A percentile compares a stretch with the other conserved stretches of the same genome.
Conservation (phyloP, 2,888 invertebrate species). For the Fabriciana adippe region DNA sequence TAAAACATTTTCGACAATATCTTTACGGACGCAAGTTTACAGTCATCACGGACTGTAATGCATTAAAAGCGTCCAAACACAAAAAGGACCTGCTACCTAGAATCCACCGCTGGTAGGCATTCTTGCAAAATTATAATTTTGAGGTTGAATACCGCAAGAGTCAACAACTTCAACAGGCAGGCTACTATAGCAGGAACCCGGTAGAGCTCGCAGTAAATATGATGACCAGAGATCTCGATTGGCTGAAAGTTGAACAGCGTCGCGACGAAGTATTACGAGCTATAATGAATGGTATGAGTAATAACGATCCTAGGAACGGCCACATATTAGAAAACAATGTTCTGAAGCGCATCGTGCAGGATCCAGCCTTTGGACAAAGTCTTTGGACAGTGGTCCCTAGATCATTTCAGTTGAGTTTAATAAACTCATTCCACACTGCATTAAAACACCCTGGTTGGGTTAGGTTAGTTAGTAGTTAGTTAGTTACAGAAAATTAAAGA, state of each 20-base stretch:
- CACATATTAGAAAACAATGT: slow-evolving; percentile 24
- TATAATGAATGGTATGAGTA: not conserved
- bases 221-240: not conserved
- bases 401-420: slow-evolving; percentile 29
- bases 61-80: slow-evolving; percentile 46
- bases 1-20: slow-evolving; percentile 48
- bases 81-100: slow-evolving; percentile 46
- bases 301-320: not conserved
- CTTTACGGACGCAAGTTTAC: slow-evolving; percentile 42
- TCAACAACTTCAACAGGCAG: not conserved
- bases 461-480: no score
- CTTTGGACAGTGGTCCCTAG: slow-evolving; percentile 18
- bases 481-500: slow-evolving; percentile 14
- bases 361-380: not conserved
- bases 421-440: slow-evolving; percentile 37
- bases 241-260: slow-evolving; percentile 3
- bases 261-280: not conserved
- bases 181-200: no score
- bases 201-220: not conserved
- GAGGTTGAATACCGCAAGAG: not conserved
- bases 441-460: slow-evolving; percentile 44
- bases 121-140: not conserved
- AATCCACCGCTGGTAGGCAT: slow-evolving; percentile 46
- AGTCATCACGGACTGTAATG: slow-evolving; percentile 46
- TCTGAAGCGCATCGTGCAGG: slow-evolving; percentile 1